Percentiles rank a stretch among this genome's conserved stretches.
phyloP scores from a whole-genome alignment of 2,113 vertebrate species.

The Ophthalmolycus amberensis region DNA sequence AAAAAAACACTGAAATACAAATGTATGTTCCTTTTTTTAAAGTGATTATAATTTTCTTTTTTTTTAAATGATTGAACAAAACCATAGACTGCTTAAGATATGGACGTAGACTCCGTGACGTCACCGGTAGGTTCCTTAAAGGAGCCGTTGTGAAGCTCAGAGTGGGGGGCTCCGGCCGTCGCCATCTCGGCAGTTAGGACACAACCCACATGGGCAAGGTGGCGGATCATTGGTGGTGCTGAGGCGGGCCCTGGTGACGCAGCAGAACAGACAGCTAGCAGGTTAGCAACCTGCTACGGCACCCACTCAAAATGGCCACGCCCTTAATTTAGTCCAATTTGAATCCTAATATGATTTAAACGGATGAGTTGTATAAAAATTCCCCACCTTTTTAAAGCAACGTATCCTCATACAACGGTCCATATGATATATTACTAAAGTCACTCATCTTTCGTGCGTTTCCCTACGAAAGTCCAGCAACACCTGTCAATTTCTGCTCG shows the following conservation, averaged over 20 bases:
- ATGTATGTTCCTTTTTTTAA: not conserved
- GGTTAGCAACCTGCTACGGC: not conserved
- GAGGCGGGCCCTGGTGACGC: not conserved
- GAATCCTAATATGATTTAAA: not conserved
- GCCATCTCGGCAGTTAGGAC: no score
- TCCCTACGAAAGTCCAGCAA: not conserved
- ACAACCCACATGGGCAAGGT: not conserved
- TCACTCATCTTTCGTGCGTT: not conserved
- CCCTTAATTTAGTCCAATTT: not conserved
- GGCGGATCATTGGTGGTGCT: not conserved
- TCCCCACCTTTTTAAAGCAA: not conserved
- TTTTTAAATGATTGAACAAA: not conserved
- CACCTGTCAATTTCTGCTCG: not conserved
- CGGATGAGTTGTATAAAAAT: not conserved
- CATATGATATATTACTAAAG: not conserved
- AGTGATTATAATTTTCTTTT: not conserved
- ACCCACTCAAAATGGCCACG: not conserved
- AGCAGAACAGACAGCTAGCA: not conserved
- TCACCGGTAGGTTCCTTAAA: not conserved
- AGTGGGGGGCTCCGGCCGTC: no score
- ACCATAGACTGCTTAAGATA: not conserved
- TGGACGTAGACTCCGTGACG: not conserved
- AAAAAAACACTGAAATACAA: not conserved
- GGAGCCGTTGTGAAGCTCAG: no score
- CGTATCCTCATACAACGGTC: not conserved